A percentile compares a stretch with the other conserved stretches of the same genome.
phyloP scores from a whole-genome alignment of 1,140 invertebrate genomes.

The Coenobita brevimanus region DNA sequence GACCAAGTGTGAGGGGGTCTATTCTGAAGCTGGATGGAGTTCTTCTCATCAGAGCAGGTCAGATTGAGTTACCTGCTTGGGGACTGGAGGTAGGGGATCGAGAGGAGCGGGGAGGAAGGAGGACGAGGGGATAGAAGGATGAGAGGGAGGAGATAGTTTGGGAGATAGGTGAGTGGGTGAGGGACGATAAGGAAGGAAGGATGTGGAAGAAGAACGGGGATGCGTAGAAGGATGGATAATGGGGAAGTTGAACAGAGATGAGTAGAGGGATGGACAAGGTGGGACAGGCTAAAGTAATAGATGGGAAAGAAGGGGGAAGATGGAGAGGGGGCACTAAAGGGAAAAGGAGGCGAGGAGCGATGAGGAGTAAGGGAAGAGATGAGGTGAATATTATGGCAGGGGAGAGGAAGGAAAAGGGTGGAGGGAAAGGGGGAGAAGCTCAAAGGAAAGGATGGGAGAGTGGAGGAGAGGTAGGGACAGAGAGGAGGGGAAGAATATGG shows the following conservation, averaged over 20 bases:
- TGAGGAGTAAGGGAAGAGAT: too few relatives aligned
- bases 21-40: constrained; percentile 23
- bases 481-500: too few relatives aligned
- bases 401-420: too few relatives aligned
- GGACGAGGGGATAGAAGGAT: background rate
- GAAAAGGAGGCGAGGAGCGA: too few relatives aligned
- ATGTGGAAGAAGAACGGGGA: too few relatives aligned
- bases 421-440: too few relatives aligned
- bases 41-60: constrained; percentile 44
- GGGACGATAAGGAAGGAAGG: background rate
- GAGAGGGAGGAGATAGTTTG: background rate
- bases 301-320: too few relatives aligned
- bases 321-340: too few relatives aligned
- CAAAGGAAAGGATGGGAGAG: too few relatives aligned
- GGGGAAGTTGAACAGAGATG: background rate
- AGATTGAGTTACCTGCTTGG: constrained; percentile 27
- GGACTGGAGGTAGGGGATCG: background rate
- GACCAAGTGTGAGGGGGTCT: constrained; percentile 11
- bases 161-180: background rate
- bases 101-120: background rate
- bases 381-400: too few relatives aligned
- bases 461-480: too few relatives aligned
- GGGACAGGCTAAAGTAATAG: background rate
- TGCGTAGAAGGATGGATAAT: too few relatives aligned
- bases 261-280: background rate